These are phyloP conservation scores for Heliopora coerulea DNA, from an alignment of 92 coral and sea anemone species.

Conservation along the genomic window DNA sequence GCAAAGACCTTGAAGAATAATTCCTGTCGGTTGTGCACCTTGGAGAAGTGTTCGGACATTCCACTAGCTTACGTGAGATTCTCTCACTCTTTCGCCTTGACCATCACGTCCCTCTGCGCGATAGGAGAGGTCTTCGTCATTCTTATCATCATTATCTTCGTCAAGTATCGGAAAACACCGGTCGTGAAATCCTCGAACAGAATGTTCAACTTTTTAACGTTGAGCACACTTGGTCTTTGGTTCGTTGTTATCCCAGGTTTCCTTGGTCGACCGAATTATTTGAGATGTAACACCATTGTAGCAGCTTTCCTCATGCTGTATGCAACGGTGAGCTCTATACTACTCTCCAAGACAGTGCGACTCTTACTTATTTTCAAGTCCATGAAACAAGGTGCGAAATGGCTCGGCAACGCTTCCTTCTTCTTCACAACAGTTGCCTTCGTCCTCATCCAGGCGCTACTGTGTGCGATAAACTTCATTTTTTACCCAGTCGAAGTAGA, in stretches of 20 bases:
- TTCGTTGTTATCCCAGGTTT: conserved; percentile 1
- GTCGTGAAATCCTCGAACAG: conserved; percentile 11
- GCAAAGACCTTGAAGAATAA: not conserved
- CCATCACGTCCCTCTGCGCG: conserved; percentile 1
- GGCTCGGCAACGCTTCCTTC: not conserved
- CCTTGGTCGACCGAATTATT: not conserved
- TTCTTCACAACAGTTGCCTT: not conserved
- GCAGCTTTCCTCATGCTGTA: not conserved
- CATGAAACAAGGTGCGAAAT: not conserved
- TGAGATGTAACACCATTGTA: not conserved
- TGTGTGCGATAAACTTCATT: not conserved
- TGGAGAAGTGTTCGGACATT: not conserved
- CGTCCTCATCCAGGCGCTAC: not conserved
- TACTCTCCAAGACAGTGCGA: not conserved
- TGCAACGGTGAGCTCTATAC: conserved; percentile 9
- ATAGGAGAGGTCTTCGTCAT: not conserved
- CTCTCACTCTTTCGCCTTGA: conserved; percentile 1
- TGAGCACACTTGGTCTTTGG: not conserved
- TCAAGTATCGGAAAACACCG: conserved; percentile 12
- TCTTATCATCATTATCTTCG: not conserved
- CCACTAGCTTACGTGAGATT: not conserved
- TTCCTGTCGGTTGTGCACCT: not conserved
- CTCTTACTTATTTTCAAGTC: conserved; percentile 7
- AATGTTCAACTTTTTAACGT: not conserved
- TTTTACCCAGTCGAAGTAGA: not conserved